A percentile compares a stretch with the other conserved stretches of the same genome.
Conservation (phyloP, 2,113 vertebrate genomes). For the Callipepla californica region DNA sequence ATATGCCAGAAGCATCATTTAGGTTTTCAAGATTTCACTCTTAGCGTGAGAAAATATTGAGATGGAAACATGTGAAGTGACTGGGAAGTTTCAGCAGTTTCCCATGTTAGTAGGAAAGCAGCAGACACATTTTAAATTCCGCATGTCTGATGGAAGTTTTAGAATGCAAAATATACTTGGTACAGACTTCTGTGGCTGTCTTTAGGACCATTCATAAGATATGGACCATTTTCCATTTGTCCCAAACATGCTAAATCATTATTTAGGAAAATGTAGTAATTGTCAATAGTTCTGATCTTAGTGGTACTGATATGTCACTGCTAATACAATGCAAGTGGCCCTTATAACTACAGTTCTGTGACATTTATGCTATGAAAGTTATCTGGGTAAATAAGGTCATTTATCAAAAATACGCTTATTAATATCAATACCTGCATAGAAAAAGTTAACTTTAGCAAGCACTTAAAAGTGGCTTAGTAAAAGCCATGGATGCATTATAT, state of each 20-base stretch:
- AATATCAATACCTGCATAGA: too few relatives aligned
- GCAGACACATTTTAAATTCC: neutral
- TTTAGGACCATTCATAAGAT: neutral
- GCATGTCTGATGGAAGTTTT: neutral
- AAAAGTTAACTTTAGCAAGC: neutral
- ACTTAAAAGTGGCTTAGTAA: neutral
- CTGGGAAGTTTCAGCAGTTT: neutral
- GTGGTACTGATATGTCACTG: neutral
- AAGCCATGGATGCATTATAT: neutral
- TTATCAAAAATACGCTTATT: neutral
- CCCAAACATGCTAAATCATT: neutral
- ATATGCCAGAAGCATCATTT: neutral
- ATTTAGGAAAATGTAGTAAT: neutral
- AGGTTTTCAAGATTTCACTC: neutral
- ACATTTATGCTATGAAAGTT: neutral
- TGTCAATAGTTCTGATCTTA: neutral
- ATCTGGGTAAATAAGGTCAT: neutral
- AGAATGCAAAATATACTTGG: neutral
- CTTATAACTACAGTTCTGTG: neutral
- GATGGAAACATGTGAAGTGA: neutral
- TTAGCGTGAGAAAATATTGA: neutral
- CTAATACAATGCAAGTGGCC: neutral
- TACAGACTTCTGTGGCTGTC: neutral
- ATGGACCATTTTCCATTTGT: neutral
- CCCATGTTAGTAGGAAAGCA: neutral